These are phyloP conservation scores for Macheiramphus alcinus DNA, from an alignment of 2,113 vertebrate species.

Conservation along the genomic window DNA sequence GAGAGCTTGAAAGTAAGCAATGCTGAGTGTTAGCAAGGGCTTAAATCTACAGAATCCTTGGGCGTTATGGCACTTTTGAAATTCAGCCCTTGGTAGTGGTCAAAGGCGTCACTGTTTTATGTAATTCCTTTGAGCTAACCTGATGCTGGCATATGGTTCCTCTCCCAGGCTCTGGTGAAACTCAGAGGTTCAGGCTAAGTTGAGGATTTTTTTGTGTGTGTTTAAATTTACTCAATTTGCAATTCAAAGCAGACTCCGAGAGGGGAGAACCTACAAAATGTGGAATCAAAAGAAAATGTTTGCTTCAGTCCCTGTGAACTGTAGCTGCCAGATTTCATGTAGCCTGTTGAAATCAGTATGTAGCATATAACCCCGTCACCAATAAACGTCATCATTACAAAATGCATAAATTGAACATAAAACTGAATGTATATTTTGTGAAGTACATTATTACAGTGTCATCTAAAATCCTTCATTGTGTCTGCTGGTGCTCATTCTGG, in stretches of 20 bases:
- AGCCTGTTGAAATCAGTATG: conserved; percentile 2
- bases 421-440: conserved; percentile 19
- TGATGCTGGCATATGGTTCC: background rate
- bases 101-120: background rate
- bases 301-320: background rate
- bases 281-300: conserved; percentile 2
- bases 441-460: conserved; percentile 19
- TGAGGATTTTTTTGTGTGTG: background rate
- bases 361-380: background rate
- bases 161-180: background rate
- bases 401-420: conserved; percentile 16
- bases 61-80: background rate
- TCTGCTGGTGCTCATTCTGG: background rate
- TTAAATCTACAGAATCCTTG: background rate
- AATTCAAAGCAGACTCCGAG: conserved; percentile 27
- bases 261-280: background rate
- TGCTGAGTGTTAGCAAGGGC: background rate
- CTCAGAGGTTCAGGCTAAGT: background rate
- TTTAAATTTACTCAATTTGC: conserved; percentile 1
- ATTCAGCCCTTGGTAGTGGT: background rate
- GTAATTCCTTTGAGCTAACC: background rate
- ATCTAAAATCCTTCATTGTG: conserved; percentile 25
- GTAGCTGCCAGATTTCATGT: background rate
- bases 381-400: background rate
- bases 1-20: background rate